A percentile compares a stretch with the other conserved stretches of the same genome.
phyloP scores from a whole-genome alignment of 2,888 invertebrate genomes.

The Drosophila cognata region DNA sequence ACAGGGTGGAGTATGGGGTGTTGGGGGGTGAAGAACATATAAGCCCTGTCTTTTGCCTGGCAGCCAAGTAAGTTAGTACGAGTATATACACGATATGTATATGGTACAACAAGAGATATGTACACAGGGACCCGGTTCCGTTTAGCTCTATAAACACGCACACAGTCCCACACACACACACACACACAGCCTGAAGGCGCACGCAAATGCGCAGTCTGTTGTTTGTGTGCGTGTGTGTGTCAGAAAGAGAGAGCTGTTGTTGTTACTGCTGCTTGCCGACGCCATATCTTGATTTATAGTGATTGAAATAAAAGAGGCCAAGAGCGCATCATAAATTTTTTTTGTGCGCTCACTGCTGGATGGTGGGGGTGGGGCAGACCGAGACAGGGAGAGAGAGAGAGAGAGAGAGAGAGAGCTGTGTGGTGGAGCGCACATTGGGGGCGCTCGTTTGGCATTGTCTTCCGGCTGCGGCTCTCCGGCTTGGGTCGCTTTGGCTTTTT shows the following conservation, averaged over 20 bases:
- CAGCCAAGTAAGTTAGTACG: constrained; percentile 49
- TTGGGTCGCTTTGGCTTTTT: constrained; percentile 60
- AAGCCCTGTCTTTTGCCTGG: constrained; percentile 56
- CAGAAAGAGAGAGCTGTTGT: constrained; percentile 14
- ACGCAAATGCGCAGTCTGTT: constrained; percentile 70
- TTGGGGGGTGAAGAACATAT: constrained; percentile 40
- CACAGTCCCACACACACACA: constrained; percentile 30
- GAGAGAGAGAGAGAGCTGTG: constrained; percentile 13
- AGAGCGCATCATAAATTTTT: constrained; percentile 81
- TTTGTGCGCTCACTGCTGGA: constrained; percentile 51
- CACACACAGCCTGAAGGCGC: constrained; percentile 48
- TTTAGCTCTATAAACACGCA: constrained; percentile 50
- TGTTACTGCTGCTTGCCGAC: constrained; percentile 51
- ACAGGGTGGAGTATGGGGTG: not conserved
- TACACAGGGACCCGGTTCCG: constrained; percentile 67
- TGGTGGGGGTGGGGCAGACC: not conserved
- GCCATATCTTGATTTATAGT: constrained; percentile 81
- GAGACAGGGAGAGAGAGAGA: not conserved
- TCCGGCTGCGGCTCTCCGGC: constrained; percentile 58
- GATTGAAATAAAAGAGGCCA: constrained; percentile 82
- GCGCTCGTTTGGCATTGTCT: constrained; percentile 76
- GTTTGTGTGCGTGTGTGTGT: constrained; percentile 29
- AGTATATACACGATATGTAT: constrained; percentile 47
- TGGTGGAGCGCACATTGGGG: constrained; percentile 28
- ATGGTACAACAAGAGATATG: constrained; percentile 48